Conservation (phyloP, 2,113 vertebrate genomes). For the Copsychus sechellarum region DNA sequence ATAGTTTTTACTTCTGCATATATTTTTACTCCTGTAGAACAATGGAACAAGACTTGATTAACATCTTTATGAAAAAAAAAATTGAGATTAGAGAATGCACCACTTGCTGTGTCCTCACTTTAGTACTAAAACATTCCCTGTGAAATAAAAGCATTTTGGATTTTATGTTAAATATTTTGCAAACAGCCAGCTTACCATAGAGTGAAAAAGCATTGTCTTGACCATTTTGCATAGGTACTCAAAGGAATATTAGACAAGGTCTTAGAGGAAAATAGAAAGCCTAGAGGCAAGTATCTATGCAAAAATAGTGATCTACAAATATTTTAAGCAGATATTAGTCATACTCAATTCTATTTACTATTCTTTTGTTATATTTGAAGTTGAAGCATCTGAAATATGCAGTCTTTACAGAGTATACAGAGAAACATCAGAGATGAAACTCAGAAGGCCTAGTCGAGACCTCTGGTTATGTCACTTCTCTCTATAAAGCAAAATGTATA, state of each 20-base stretch:
- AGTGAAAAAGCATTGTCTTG: neutral
- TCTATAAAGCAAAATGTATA: neutral
- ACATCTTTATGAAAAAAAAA: neutral
- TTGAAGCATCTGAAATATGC: neutral
- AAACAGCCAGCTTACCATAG: neutral
- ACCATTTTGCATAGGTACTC: slow-evolving; percentile 1
- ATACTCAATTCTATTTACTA: neutral
- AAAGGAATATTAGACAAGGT: neutral
- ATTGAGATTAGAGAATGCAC: neutral
- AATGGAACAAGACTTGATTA: neutral
- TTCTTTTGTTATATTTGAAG: neutral
- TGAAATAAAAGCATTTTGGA: neutral
- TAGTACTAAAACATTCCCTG: neutral
- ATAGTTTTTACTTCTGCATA: neutral
- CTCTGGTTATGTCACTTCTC: neutral
- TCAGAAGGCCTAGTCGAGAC: neutral
- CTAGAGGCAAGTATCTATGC: neutral
- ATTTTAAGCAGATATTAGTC: neutral
- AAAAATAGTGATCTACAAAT: slow-evolving; percentile 5
- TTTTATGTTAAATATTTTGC: neutral
- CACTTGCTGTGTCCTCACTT: neutral
- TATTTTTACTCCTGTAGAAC: neutral
- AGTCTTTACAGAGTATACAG: neutral
- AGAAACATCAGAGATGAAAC: slow-evolving; percentile 2
- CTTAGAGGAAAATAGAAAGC: neutral